phyloP scores from a whole-genome alignment of 2,888 invertebrate genomes.

The Protonemura montana region DNA sequence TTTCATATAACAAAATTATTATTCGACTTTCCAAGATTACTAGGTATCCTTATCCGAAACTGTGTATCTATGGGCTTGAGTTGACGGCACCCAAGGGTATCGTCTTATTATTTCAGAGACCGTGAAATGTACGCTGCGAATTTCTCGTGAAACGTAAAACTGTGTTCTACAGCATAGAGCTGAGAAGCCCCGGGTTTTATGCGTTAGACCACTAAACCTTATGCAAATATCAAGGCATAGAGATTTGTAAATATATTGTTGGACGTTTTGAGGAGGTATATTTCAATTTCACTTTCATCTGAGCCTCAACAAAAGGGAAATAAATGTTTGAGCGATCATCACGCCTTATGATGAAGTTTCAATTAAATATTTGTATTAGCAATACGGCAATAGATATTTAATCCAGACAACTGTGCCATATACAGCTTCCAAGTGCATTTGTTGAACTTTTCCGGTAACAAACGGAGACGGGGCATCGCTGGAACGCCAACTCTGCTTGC shows the following conservation, averaged over 20 bases:
- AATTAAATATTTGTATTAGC: background rate
- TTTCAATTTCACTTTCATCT: slow-evolving; percentile 14
- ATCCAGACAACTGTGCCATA: background rate
- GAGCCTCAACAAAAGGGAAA: background rate
- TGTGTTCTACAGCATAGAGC: background rate
- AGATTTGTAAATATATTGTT: slow-evolving; percentile 2
- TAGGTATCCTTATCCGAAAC: slow-evolving; percentile 26
- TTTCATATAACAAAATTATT: slow-evolving; percentile 41
- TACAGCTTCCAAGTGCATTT: background rate
- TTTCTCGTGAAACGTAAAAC: slow-evolving; percentile 13
- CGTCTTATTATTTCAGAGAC: slow-evolving; percentile 31
- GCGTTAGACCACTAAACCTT: slow-evolving; percentile 31
- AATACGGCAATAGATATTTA: background rate
- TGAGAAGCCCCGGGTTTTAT: background rate
- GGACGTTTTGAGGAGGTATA: background rate
- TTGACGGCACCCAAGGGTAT: slow-evolving; percentile 34
- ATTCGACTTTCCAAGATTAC: slow-evolving; percentile 41
- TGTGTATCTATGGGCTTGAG: slow-evolving; percentile 32
- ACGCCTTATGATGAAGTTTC: background rate
- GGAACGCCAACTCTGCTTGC: background rate
- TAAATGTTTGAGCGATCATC: background rate
- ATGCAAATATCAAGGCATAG: slow-evolving; percentile 9
- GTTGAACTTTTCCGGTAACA: background rate
- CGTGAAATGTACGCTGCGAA: slow-evolving; percentile 35
- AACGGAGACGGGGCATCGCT: slow-evolving; percentile 1